These are phyloP conservation scores for Chrysina gloriosa DNA, from an alignment of 2,888 invertebrate species.

Conservation along the genomic window DNA sequence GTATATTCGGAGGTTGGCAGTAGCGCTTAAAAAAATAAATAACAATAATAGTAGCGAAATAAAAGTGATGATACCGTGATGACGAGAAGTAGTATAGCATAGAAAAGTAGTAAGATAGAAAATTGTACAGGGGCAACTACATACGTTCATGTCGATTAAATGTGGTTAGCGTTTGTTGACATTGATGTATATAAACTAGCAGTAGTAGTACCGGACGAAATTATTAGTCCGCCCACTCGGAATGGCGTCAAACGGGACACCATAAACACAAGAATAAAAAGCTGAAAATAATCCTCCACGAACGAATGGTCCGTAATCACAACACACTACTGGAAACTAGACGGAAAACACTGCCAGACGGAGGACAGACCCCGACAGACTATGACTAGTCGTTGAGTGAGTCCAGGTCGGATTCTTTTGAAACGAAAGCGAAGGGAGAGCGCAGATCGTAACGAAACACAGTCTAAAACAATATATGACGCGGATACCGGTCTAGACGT, in stretches of 20 bases:
- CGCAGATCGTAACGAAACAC: constrained; percentile 44
- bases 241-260: constrained; percentile 27
- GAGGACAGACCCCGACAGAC: constrained; percentile 38
- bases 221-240: constrained; percentile 31
- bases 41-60: neutral
- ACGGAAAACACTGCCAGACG: constrained; percentile 46
- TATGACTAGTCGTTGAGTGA: constrained; percentile 44
- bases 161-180: constrained; percentile 41
- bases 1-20: constrained; percentile 1
- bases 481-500: constrained; percentile 52
- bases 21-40: neutral
- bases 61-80: neutral
- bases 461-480: constrained; percentile 52
- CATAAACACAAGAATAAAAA: constrained; percentile 37
- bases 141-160: constrained; percentile 46
- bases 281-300: constrained; percentile 32
- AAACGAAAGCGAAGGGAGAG: constrained; percentile 54
- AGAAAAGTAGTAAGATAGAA: neutral
- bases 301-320: constrained; percentile 38
- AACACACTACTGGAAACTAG: constrained; percentile 47
- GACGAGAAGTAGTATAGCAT: neutral
- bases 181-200: constrained; percentile 32
- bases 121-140: constrained; percentile 44
- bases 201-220: constrained; percentile 25
- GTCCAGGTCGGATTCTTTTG: constrained; percentile 50